A percentile compares a stretch with the other conserved stretches of the same genome.
phyloP scores from a whole-genome alignment of 64 coral and sea anemone genomes.

The Actinia tenebrosa region DNA sequence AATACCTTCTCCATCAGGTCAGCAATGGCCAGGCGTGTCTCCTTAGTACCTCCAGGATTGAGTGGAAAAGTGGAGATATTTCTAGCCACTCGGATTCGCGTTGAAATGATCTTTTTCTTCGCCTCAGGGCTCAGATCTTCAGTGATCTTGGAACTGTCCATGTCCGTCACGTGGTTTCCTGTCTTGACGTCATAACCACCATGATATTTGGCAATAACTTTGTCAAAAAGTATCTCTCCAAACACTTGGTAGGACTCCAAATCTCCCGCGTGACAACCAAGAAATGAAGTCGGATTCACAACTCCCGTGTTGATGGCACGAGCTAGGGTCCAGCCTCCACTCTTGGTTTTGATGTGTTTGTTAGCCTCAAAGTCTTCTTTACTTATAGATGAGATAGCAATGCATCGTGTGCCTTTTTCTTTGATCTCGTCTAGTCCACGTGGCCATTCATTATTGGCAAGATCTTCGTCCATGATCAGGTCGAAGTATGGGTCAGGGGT shows the following conservation, averaged over 20 bases:
- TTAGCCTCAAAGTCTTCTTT: constrained; percentile 1
- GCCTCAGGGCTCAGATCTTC: constrained; percentile 34
- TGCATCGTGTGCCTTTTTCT: neutral
- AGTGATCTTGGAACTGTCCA: constrained; percentile 23
- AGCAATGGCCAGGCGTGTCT: constrained; percentile 30
- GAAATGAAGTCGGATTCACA: constrained; percentile 24
- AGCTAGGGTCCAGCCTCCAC: constrained; percentile 14
- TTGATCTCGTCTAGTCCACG: neutral
- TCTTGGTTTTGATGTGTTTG: constrained; percentile 1
- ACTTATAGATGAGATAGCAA: neutral
- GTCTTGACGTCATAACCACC: constrained; percentile 27
- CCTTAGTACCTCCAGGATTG: constrained; percentile 43
- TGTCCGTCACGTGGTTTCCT: constrained; percentile 42
- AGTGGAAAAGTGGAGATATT: constrained; percentile 40
- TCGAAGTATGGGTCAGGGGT: constrained; percentile 18
- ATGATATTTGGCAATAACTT: constrained; percentile 50
- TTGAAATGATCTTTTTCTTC: constrained; percentile 47
- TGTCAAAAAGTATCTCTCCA: constrained; percentile 36
- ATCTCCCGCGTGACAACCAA: constrained; percentile 53
- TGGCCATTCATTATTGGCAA: constrained; percentile 26
- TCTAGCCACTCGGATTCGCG: constrained; percentile 46
- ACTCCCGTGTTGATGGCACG: constrained; percentile 30
- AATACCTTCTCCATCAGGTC: constrained; percentile 58
- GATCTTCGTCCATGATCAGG: constrained; percentile 6
- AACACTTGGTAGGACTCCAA: constrained; percentile 41